Conservation (phyloP, 2,888 invertebrate species). For the Drosophila testacea region DNA sequence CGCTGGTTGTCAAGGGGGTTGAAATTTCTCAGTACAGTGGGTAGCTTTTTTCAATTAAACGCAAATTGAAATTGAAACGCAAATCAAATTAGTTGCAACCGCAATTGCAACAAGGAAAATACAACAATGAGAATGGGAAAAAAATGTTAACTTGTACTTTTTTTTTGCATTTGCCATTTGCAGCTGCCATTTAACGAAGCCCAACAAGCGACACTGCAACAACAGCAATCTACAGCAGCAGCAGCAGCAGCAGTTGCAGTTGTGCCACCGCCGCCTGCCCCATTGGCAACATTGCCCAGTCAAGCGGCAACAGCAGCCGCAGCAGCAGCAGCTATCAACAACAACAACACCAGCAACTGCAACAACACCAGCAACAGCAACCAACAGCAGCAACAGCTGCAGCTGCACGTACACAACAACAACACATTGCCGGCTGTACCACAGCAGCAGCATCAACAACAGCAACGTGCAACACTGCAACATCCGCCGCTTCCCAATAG, state of each 20-base stretch:
- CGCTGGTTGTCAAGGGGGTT: not conserved
- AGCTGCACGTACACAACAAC: constrained; percentile 59
- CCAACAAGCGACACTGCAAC: constrained; percentile 72
- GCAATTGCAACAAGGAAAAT: constrained; percentile 23
- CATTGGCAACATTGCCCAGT: constrained; percentile 76
- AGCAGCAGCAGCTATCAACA: constrained; percentile 53
- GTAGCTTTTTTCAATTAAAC: constrained; percentile 65
- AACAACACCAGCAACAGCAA: constrained; percentile 36
- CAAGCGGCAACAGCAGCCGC: constrained; percentile 53
- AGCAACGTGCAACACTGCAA: constrained; percentile 66
- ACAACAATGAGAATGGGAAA: not conserved
- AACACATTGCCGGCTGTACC: constrained; percentile 64
- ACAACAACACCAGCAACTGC: constrained; percentile 37
- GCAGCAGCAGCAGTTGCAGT: constrained; percentile 52
- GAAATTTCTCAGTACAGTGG: too few species aligned
- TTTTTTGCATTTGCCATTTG: constrained; percentile 20
- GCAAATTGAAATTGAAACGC: constrained; percentile 70
- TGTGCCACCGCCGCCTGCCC: constrained; percentile 73
- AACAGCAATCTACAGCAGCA: constrained; percentile 44
- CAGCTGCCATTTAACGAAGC: constrained; percentile 80
- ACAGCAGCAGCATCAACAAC: constrained; percentile 59
- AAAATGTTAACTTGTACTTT: constrained; percentile 35
- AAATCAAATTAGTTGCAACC: constrained; percentile 73
- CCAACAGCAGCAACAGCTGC: constrained; percentile 49
- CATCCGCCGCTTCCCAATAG: constrained; percentile 80